Evolutionary conservation across 2,888 invertebrate genomes (phyloP).

Genomic region (Cancer borealis): DNA sequence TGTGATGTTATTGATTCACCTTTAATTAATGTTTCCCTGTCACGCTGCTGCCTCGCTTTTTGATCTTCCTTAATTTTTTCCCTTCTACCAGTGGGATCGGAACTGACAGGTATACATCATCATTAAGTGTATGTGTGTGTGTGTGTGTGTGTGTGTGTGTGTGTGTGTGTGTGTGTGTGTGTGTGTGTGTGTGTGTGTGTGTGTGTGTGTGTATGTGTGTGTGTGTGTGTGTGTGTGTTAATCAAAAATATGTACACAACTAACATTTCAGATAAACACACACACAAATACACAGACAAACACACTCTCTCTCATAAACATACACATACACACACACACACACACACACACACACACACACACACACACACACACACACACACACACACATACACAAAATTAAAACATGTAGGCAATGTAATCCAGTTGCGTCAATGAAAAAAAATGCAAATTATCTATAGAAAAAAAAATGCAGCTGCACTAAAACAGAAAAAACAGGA

Average conservation of each 20-base stretch:
- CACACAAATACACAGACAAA: constrained; percentile 23
- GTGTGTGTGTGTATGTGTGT: constrained; percentile 1
- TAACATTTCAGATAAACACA: neutral
- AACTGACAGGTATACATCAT: neutral
- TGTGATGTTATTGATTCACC: constrained; percentile 21
- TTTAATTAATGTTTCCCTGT: constrained; percentile 13
- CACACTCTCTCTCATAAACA: neutral
- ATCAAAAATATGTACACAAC: neutral
- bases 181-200: constrained; percentile 48
- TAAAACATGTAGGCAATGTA: neutral
- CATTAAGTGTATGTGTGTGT: constrained; percentile 42
- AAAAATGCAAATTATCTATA: neutral
- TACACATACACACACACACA: constrained; percentile 41
- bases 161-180: constrained; percentile 55
- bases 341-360: constrained; percentile 8
- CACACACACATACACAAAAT: neutral
- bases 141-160: constrained; percentile 55
- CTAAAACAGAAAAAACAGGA: neutral
- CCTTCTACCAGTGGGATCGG: neutral
- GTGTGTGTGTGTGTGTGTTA: too few relatives aligned
- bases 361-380: constrained; percentile 2
- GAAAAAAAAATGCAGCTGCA: neutral
- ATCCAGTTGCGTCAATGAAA: neutral
- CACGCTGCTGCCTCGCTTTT: constrained; percentile 14
- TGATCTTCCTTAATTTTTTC: neutral